These are phyloP conservation scores for Etheostoma cragini DNA, from an alignment of 2,113 vertebrate species.

Conservation along the genomic window DNA sequence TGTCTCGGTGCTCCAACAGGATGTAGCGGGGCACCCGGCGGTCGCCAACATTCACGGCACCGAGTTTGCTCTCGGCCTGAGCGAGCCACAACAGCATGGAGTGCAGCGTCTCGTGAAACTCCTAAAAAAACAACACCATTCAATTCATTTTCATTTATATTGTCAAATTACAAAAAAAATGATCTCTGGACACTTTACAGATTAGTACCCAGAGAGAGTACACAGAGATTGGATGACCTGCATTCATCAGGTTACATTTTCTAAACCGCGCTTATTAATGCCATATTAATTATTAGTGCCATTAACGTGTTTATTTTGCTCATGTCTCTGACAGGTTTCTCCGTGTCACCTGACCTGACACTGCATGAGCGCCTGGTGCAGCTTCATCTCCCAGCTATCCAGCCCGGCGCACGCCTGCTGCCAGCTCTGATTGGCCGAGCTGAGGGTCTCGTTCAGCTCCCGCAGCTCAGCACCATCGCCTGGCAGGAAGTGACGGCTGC, in stretches of 20 bases:
- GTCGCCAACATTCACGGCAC: slow-evolving; percentile 66
- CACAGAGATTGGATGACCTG: too few species aligned
- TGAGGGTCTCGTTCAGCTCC: slow-evolving; percentile 85
- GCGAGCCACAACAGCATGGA: slow-evolving; percentile 89
- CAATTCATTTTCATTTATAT: too few species aligned
- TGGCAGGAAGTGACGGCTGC: slow-evolving; percentile 83
- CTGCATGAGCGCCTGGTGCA: slow-evolving; percentile 85
- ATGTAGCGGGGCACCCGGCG: slow-evolving; percentile 54
- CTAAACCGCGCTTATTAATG: too few species aligned
- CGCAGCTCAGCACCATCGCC: slow-evolving; percentile 77
- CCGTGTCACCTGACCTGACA: slow-evolving; percentile 86
- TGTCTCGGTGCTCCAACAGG: slow-evolving; percentile 77
- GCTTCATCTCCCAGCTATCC: slow-evolving; percentile 85
- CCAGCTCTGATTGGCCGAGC: slow-evolving; percentile 88
- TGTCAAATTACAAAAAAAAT: too few species aligned
- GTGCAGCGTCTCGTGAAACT: slow-evolving; percentile 90
- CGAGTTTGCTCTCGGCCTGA: slow-evolving; percentile 82
- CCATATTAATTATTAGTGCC: background rate
- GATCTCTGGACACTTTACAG: too few species aligned
- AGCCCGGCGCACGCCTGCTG: slow-evolving; percentile 79
- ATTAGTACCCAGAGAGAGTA: too few species aligned
- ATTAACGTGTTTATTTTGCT: background rate
- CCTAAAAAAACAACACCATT: slow-evolving; percentile 78
- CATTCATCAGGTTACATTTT: too few species aligned
- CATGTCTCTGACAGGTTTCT: too few species aligned